A percentile compares a stretch with the other conserved stretches of the same genome.
Conservation (phyloP, 2,797 vertebrate species). For the Poecilia gillii region DNA sequence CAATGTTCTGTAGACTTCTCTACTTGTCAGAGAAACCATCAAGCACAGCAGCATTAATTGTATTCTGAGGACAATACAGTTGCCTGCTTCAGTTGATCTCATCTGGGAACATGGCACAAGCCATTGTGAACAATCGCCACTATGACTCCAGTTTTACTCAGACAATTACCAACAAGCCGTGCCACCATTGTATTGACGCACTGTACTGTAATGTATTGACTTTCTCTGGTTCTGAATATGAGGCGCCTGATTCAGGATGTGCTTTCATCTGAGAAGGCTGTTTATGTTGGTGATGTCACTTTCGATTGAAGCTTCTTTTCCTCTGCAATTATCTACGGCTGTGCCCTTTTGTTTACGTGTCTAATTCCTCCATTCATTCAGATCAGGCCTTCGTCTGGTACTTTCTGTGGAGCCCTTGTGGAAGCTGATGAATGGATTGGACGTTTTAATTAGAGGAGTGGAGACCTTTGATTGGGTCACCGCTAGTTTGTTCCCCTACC, state of each 20-base stretch:
- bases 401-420: conserved; percentile 43
- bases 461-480: conserved; percentile 55
- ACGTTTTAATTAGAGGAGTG: conserved; percentile 70
- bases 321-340: conserved; percentile 59
- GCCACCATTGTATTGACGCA: conserved; percentile 27
- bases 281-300: conserved; percentile 64
- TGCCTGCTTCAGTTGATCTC: conserved; percentile 35
- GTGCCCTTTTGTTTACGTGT: conserved; percentile 63
- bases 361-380: conserved; percentile 69
- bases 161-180: conserved; percentile 33
- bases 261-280: conserved; percentile 50
- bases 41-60: conserved; percentile 5
- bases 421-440: conserved; percentile 63
- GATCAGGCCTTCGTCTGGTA: conserved; percentile 57
- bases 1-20: neutral
- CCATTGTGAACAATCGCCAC: conserved; percentile 42
- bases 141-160: conserved; percentile 30
- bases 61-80: conserved; percentile 38
- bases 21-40: conserved; percentile 8
- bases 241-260: conserved; percentile 44
- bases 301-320: conserved; percentile 51
- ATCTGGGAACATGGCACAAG: conserved; percentile 30
- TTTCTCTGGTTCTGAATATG: conserved; percentile 27
- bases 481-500: conserved; percentile 36
- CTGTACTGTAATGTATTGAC: conserved; percentile 40